Base-by-base conservation (phyloP, 2,113 vertebrate species). In the Carassius auratus region DNA sequence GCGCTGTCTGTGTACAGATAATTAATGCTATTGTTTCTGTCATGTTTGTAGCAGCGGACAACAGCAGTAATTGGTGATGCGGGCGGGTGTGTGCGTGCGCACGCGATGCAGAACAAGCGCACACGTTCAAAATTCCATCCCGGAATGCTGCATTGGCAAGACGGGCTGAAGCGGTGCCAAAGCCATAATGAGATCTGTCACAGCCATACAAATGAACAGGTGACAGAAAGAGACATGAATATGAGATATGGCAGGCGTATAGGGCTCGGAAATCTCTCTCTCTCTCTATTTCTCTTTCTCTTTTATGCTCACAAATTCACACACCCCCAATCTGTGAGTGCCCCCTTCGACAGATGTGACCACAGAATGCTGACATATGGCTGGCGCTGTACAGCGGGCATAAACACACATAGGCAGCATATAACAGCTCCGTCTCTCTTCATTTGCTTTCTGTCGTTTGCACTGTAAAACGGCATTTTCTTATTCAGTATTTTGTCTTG, bases 161-260 rank as follows among this genome's bases (percentile, higher is more conserved):
- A 93, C 90, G 92, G 91, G 93, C 92, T 93, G 93, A 93, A 92
- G 92, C 92, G 90, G 91, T 92, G 93, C 93, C 93, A 92, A 91
- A 90, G 90, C 91, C 93, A 93, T 95, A 94, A 95, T 93, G 92
- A 94, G 93, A 94, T 93, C 92, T 95, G 93, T 94, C 93, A 95
- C 89, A 90, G 88, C 87, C 91, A 91, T 90, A 93, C 92, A 93
- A 93, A 94, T 94, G 93, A 95, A 93, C 92, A 94, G 93, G 92
- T 93, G 93, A 91, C 90, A 89, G 91, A 92, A 88, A 91, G 89
- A 89, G 90, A 91, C 84, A 88, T 91, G 92, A 90, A 91, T 92
- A 93, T 93, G 89, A 94, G 92, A 76, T 81, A 89, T 85, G 76
- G 88, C 86, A 50, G 38, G 21, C 33, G 77, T 76, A 62, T 82